These are phyloP conservation scores for Heteromormyrus szaboi DNA, from an alignment of 2,797 vertebrate species.

Conservation along the genomic window DNA sequence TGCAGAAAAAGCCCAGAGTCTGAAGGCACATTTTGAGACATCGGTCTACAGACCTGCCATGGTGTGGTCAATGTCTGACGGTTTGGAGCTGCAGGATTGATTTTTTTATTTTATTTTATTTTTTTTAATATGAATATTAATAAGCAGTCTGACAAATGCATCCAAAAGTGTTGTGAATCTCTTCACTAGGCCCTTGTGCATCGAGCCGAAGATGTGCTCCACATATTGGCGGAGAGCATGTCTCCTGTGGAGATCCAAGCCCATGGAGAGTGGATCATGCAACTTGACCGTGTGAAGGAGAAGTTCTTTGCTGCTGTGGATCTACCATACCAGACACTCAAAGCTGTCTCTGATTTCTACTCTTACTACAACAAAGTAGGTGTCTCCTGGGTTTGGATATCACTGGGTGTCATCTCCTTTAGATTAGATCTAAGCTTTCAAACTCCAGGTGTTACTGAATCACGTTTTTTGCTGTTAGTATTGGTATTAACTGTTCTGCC, in stretches of 20 bases:
- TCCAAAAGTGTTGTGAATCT: not conserved
- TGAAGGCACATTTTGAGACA: conserved; percentile 47
- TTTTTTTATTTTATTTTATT: not conserved
- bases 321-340: conserved; percentile 47
- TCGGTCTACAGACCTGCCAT: conserved; percentile 56
- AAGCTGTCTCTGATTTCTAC: conserved; percentile 52
- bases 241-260: conserved; percentile 8
- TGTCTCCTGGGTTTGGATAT: not conserved
- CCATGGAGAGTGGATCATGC: conserved; percentile 45
- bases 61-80: conserved; percentile 39
- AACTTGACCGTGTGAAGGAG: conserved; percentile 52
- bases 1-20: conserved; percentile 25
- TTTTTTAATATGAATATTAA: not conserved
- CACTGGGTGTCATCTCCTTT: not conserved
- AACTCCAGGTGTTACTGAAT: not conserved
- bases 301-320: conserved; percentile 45
- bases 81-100: not conserved
- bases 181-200: conserved; percentile 49
- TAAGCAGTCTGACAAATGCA: not conserved
- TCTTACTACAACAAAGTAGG: conserved; percentile 50
- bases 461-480: not conserved
- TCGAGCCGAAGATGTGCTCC: conserved; percentile 54
- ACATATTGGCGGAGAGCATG: conserved; percentile 36
- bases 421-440: not conserved
- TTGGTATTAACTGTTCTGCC: not conserved